Conservation (phyloP, 2,888 invertebrate species). For the Tetheella fluctuosa region DNA sequence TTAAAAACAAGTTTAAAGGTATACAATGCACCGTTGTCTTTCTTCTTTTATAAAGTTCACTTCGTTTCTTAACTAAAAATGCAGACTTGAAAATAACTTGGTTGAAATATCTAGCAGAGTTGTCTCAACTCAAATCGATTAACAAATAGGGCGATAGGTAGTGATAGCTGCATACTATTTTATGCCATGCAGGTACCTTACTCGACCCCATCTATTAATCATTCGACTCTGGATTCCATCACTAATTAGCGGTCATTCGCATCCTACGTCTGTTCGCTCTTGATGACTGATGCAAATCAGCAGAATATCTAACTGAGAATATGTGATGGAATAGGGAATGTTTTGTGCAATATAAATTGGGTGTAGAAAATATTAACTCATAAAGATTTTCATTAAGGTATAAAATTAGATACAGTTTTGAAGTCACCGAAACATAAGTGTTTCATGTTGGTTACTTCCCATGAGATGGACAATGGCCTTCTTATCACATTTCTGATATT, state of each 20-base stretch:
- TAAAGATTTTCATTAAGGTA: too few species aligned
- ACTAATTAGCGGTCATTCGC: constrained; percentile 7
- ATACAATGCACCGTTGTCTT: too few species aligned
- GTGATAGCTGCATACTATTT: constrained; percentile 17
- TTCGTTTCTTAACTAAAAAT: not conserved
- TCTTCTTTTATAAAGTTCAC: not conserved
- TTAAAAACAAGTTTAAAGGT: not conserved
- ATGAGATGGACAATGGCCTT: too few species aligned
- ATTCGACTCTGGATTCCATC: constrained; percentile 2
- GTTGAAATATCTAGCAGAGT: not conserved
- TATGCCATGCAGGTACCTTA: not conserved
- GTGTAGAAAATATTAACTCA: too few species aligned
- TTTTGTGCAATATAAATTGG: too few species aligned
- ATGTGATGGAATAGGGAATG: not conserved
- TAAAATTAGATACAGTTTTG: too few species aligned
- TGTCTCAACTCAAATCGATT: not conserved
- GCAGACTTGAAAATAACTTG: not conserved
- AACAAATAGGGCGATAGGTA: not conserved
- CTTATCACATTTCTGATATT: too few species aligned
- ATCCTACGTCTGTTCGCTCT: not conserved
- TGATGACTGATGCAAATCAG: constrained; percentile 4
- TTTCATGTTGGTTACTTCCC: too few species aligned
- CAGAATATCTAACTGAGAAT: not conserved
- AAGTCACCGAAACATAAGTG: too few species aligned
- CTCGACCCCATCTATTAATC: not conserved